Conservation (phyloP, 2,888 invertebrate species). For the Callimorpha dominula region DNA sequence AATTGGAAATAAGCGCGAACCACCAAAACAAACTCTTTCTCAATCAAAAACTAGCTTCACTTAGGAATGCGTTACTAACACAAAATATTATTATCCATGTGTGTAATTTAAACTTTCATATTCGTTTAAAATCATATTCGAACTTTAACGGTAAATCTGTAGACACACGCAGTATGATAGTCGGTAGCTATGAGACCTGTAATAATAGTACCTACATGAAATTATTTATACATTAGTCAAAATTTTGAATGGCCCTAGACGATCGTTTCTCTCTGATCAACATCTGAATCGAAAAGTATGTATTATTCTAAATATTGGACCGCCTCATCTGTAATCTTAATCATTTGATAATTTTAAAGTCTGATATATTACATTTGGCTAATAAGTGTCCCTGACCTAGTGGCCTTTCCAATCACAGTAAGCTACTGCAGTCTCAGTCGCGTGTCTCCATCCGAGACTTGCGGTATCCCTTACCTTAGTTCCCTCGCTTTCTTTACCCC, state of each 20-base stretch:
- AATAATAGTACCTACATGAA: background rate
- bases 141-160: background rate
- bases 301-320: background rate
- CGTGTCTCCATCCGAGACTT: too few species aligned
- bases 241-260: background rate
- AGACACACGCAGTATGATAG: background rate
- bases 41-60: background rate
- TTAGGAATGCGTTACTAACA: background rate
- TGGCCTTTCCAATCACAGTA: too few species aligned
- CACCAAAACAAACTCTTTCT: too few species aligned
- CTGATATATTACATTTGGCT: too few species aligned
- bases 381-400: too few species aligned
- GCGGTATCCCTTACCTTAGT: too few species aligned
- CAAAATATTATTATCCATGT: background rate
- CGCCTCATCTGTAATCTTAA: too few species aligned
- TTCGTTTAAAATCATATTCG: background rate
- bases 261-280: background rate
- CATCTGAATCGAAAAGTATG: background rate
- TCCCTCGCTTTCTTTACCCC: too few species aligned
- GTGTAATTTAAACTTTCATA: background rate
- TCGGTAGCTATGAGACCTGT: background rate
- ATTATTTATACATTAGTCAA: background rate
- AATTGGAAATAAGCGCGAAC: too few species aligned
- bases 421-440: too few species aligned
- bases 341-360: too few species aligned